phyloP scores from a whole-genome alignment of 2,113 vertebrate species.

The Edolisoma coerulescens region DNA sequence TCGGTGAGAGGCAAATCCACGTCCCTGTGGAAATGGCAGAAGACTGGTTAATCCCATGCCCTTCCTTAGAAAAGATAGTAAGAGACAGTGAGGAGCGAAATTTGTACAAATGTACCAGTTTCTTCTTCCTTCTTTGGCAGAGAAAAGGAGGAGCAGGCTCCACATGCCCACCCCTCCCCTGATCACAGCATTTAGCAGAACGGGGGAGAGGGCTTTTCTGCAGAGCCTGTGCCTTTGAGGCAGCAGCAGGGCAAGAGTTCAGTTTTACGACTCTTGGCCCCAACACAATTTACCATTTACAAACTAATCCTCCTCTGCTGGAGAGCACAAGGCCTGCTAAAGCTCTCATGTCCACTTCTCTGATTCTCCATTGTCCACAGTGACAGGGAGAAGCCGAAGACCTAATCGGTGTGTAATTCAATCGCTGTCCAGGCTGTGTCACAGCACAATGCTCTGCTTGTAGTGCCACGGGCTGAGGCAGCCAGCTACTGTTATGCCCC shows the following conservation, averaged over 20 bases:
- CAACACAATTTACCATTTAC: slow-evolving; percentile 65
- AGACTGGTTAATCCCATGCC: background rate
- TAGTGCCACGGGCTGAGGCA: slow-evolving; percentile 66
- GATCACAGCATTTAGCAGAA: background rate
- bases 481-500: slow-evolving; percentile 74
- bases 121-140: background rate
- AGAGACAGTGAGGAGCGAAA: background rate
- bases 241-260: slow-evolving; percentile 57
- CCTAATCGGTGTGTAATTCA: slow-evolving; percentile 74
- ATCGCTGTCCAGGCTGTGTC: slow-evolving; percentile 65
- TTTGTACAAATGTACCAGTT: background rate
- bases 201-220: background rate
- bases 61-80: background rate
- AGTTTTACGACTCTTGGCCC: slow-evolving; percentile 58
- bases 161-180: background rate
- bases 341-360: slow-evolving; percentile 62
- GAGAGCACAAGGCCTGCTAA: slow-evolving; percentile 59
- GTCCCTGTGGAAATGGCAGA: background rate
- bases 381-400: slow-evolving; percentile 51
- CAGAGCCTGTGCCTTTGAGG: slow-evolving; percentile 48
- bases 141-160: background rate
- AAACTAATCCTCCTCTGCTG: slow-evolving; percentile 59
- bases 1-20: background rate
- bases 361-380: slow-evolving; percentile 68
- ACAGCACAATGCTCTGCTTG: slow-evolving; percentile 75